Evolutionary conservation across 2,113 vertebrate species (phyloP).

Genomic region (Peromyscus maniculatus): DNA sequence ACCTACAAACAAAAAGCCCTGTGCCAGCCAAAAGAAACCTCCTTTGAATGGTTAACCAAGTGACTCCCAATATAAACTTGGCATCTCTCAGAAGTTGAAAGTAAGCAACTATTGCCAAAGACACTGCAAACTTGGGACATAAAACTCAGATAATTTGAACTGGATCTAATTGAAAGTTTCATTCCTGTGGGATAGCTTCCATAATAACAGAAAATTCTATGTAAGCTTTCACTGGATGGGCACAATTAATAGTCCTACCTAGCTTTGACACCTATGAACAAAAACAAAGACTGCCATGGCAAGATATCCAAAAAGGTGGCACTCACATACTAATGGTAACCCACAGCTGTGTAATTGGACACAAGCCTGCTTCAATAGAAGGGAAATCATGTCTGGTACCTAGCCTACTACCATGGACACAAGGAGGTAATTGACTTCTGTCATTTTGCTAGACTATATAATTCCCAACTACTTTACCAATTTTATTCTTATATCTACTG

Average conservation of each 20-base stretch:
- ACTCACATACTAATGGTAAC: not conserved
- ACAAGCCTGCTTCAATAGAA: not conserved
- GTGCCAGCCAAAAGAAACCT: not conserved
- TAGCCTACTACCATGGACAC: not conserved
- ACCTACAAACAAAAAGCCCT: not conserved
- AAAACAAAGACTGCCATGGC: not conserved
- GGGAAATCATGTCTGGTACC: not conserved
- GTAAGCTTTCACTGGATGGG: not conserved
- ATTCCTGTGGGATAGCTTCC: not conserved
- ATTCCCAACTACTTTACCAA: not conserved
- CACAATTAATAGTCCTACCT: not conserved
- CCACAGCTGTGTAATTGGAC: not conserved
- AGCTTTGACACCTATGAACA: not conserved
- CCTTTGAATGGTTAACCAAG: not conserved
- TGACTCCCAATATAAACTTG: not conserved
- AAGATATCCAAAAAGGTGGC: not conserved
- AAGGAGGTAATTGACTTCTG: not conserved
- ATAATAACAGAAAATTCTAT: not conserved
- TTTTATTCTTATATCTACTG: not conserved
- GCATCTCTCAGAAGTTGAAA: not conserved
- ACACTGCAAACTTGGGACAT: not conserved
- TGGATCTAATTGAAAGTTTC: not conserved
- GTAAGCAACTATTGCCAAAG: not conserved
- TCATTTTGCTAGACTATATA: not conserved
- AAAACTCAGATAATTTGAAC: not conserved